Base-by-base conservation (phyloP, 2,797 vertebrate genomes). In the Malurus splendens region DNA sequence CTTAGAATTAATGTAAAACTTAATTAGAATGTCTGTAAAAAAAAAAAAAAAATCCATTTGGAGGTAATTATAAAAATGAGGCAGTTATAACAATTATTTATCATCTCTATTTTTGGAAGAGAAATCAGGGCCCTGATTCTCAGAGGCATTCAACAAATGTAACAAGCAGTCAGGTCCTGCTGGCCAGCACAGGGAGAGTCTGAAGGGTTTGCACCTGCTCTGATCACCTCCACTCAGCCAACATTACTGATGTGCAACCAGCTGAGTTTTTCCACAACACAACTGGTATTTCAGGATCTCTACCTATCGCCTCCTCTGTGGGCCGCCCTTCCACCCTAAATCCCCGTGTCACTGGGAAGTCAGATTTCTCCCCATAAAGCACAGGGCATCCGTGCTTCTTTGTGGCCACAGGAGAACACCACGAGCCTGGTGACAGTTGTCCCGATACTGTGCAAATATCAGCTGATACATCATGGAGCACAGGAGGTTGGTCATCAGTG, bases 1-100 rank as follows among this genome's bases (percentile, higher is more conserved):
- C 27, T 93, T 85, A 75, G 32, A 92, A 91, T 89, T 90, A 87
- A 90, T 54, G 79, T 89, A 70, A 90, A 82, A 93, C 62, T 83
- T 91, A 81, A 91, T 89, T 82, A 89, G 73, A 93, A 91, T 67
- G 47, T 81, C 42, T 22, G 38, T 27, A 7, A 0, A 14, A 28
- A n/a, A 60, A 18, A 77, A 70, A 76, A 57, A 64, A 18, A 77
- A 70, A 76, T 47, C 20, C 18, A 83, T 90, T 93, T 89, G 45
- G 55, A 87, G 36, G n/a, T 52, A 65, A 84, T 78, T 75, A 78
- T 62, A 62, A 89, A 82, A 92, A 82, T 38, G 17, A 89, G 80
- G 12, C 48, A 48, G 30, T 83, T 83, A 57, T 57, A 92, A 65
- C 28, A 86, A 85, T 82, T 90, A 91, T 91, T 93, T 87, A 67